Evolutionary conservation across 1,140 invertebrate genomes (phyloP), one percentile per base, ranked within the genome.

Genomic region (Zaprionus kolodkinae): DNA sequence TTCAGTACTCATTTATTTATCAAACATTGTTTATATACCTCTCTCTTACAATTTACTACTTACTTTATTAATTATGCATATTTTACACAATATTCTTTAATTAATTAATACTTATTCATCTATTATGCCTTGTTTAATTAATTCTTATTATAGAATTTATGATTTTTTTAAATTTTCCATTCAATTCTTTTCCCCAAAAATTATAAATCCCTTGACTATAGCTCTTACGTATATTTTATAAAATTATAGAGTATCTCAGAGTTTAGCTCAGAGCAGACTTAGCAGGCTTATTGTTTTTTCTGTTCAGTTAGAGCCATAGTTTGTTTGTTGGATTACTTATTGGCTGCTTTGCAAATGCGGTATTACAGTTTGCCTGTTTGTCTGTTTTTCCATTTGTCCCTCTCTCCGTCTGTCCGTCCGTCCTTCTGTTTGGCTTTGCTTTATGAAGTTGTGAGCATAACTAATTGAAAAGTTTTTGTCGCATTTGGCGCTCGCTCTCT

Each of bases 371-470:
- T 77, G 77, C 67, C 68, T 67, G 72, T 85, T 78, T 85, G 81
- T 45, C 59, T 43, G 15, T 60, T 64, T 80, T 80, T 69, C 71
- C 45, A 61, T 50, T 15, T 21, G 21, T 21, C 48, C 50, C 48
- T 11, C 2, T 30, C 27, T 43, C 25, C 21, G 21, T 52, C 54
- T 30, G 38, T 43, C 25, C 21, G 52, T 45, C 40, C 11, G 17
- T 55, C 13, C 52, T 11, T 25, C 76, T 63, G 76, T 85, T 83
- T 88, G 83, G 76, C 84, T 57, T 56, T 52, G 38, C 77, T 80
- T 83, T 83, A 87, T 87, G 76, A 83, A 87, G 85, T 79, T 87
- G 83, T 87, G 73, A 84, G 80, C 80, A 88, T 78, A 83, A 88
- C 83, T 87, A 87, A 87, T 87, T 87, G 83, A 80, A 87, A 87